Evolutionary conservation across 1,140 invertebrate species (phyloP).

Genomic region (Brachionus paranguensis): DNA sequence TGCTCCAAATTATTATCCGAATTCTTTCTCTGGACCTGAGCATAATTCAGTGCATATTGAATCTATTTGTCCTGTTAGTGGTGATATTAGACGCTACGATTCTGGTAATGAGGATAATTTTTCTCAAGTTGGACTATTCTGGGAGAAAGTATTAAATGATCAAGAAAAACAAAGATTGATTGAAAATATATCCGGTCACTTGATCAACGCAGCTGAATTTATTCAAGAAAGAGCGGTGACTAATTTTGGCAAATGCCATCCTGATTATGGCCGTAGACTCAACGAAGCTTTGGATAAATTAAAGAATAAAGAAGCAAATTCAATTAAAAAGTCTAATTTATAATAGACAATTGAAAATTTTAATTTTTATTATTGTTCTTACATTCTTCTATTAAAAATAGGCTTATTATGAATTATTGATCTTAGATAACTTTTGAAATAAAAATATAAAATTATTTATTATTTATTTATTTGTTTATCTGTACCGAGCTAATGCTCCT

Average conservation of each 20-base stretch:
- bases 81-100: constrained; percentile 19
- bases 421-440: no score
- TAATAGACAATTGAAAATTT: not conserved
- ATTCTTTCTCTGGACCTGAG: constrained; percentile 79
- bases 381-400: not conserved
- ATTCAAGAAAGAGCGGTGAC: constrained; percentile 24
- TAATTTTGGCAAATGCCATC: constrained; percentile 38
- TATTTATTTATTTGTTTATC: no score
- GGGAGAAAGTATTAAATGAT: constrained; percentile 33
- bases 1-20: constrained; percentile 89
- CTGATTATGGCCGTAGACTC: constrained; percentile 18
- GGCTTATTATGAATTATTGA: not conserved
- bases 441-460: no score
- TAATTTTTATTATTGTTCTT: not conserved
- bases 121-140: constrained; percentile 35
- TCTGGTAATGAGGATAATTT: constrained; percentile 28
- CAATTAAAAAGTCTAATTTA: not conserved
- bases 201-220: constrained; percentile 20
- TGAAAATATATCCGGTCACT: not conserved
- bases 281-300: constrained; percentile 25
- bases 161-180: constrained; percentile 26
- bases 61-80: not conserved
- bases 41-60: constrained; percentile 25
- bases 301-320: not conserved
- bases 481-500: no score